A percentile compares a stretch with the other conserved stretches of the same genome.
phyloP scores from a whole-genome alignment of 2,888 invertebrate genomes.

The Dermolepida albohirtum region DNA sequence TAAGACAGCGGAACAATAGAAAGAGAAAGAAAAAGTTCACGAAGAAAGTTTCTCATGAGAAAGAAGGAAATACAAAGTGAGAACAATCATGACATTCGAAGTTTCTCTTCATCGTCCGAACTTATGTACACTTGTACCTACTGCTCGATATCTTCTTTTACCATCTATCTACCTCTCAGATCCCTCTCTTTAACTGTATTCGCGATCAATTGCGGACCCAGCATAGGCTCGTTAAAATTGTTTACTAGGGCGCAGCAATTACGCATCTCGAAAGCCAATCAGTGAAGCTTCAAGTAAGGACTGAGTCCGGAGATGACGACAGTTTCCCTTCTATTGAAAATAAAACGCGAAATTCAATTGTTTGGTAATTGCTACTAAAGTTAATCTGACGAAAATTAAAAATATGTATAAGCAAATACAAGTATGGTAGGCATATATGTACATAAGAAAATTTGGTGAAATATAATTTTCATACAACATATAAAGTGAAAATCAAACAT shows the following conservation, averaged over 20 bases:
- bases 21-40: neutral
- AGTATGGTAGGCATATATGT: too few species aligned
- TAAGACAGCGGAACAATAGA: slow-evolving; percentile 16
- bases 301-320: slow-evolving; percentile 28
- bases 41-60: too few species aligned
- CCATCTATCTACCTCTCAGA: slow-evolving; percentile 17
- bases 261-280: slow-evolving; percentile 33
- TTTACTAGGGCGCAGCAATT: slow-evolving; percentile 36
- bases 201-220: slow-evolving; percentile 30
- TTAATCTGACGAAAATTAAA: neutral
- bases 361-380: slow-evolving; percentile 7
- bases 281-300: slow-evolving; percentile 18
- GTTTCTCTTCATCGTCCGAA: slow-evolving; percentile 22
- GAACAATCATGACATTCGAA: slow-evolving; percentile 2
- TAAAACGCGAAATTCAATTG: slow-evolving; percentile 10
- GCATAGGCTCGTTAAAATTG: slow-evolving; percentile 35
- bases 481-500: too few species aligned
- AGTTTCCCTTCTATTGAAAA: slow-evolving; percentile 25
- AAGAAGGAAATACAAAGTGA: slow-evolving; percentile 13
- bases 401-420: neutral
- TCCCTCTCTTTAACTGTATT: slow-evolving; percentile 20
- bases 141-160: slow-evolving; percentile 25
- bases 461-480: too few species aligned
- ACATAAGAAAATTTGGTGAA: too few species aligned
- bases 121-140: slow-evolving; percentile 9